Percentiles rank a stretch among this genome's conserved stretches.
These are phyloP conservation scores for Himalopsyche anomala DNA, from an alignment of 2,888 invertebrate species.

Conservation along the genomic window DNA sequence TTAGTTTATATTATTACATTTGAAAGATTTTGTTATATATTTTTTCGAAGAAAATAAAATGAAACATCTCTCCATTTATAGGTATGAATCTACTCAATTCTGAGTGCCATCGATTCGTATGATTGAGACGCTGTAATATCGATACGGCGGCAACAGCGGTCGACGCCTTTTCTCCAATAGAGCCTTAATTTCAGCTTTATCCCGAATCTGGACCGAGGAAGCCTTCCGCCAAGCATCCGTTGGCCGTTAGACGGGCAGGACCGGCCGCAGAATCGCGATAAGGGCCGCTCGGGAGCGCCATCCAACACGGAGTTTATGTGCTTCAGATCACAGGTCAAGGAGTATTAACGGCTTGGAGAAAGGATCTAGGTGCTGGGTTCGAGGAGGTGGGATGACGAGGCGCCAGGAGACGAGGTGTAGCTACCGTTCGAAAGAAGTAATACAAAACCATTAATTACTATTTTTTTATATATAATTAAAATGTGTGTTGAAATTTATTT, in stretches of 20 bases:
- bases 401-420: conserved; percentile 25
- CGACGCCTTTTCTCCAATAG: conserved; percentile 49
- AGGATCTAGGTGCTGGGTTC: conserved; percentile 58
- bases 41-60: too few relatives aligned
- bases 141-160: conserved; percentile 55
- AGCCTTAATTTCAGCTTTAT: conserved; percentile 58
- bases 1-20: too few relatives aligned
- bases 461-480: too few relatives aligned
- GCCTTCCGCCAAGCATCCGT: conserved; percentile 56
- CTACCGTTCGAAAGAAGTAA: neutral
- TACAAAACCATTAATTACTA: neutral
- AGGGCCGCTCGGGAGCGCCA: conserved; percentile 54
- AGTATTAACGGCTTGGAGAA: conserved; percentile 64
- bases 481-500: too few relatives aligned
- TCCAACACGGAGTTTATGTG: conserved; percentile 64
- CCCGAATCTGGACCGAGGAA: conserved; percentile 58
- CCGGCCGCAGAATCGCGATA: conserved; percentile 61
- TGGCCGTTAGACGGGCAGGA: conserved; percentile 55
- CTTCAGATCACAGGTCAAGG: conserved; percentile 63
- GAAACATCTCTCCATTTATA: neutral
- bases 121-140: conserved; percentile 44
- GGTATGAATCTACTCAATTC: neutral
- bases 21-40: too few relatives aligned
- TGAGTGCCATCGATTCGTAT: neutral
- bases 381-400: conserved; percentile 53